phyloP scores from a whole-genome alignment of 2,797 vertebrate genomes.

The Sebastes variabilis region DNA sequence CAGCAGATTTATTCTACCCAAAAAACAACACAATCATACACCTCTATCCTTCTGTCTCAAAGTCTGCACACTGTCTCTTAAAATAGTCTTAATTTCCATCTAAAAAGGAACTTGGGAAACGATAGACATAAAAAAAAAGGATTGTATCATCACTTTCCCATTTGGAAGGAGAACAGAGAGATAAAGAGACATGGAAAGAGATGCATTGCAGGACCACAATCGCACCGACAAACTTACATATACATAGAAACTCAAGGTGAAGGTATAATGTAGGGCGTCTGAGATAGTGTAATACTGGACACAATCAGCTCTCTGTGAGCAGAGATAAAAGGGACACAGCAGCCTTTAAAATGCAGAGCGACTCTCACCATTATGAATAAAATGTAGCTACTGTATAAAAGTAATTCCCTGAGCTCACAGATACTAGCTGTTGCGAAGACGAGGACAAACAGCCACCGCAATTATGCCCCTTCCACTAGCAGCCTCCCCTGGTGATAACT shows the following conservation, averaged over 20 bases:
- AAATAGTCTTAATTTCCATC: conserved; percentile 3
- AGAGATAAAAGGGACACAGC: conserved; percentile 23
- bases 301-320: conserved; percentile 31
- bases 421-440: conserved; percentile 29
- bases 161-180: neutral
- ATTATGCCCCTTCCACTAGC: conserved; percentile 60
- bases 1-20: conserved; percentile 44
- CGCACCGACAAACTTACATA: conserved; percentile 6
- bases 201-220: neutral
- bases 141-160: neutral
- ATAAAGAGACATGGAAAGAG: neutral
- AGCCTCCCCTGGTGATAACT: conserved; percentile 61
- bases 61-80: neutral
- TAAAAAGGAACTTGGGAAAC: conserved; percentile 15
- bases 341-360: conserved; percentile 39
- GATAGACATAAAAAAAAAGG: neutral
- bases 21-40: neutral
- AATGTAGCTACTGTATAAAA: conserved; percentile 40
- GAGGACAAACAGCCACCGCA: conserved; percentile 59
- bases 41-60: neutral
- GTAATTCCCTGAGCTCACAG: conserved; percentile 44
- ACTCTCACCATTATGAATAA: conserved; percentile 16
- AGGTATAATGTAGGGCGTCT: conserved; percentile 26
- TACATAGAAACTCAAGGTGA: conserved; percentile 8
- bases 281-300: conserved; percentile 31